phyloP scores from a whole-genome alignment of 1,140 invertebrate species.

The Drosophila murphyi region DNA sequence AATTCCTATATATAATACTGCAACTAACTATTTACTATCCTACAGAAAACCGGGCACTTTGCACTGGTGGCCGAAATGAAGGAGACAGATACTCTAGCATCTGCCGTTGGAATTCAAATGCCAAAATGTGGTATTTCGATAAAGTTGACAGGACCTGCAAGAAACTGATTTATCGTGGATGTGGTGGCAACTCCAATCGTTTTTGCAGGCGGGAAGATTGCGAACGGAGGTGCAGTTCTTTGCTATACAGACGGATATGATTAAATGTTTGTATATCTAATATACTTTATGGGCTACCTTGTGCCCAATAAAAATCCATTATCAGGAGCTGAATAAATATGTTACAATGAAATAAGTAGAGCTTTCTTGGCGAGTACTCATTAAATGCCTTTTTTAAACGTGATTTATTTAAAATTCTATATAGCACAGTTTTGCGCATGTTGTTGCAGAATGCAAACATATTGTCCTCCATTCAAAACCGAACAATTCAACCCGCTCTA shows the following conservation, averaged over 20 bases:
- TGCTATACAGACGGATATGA: neutral
- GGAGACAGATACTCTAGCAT: neutral
- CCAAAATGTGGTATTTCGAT: conserved; percentile 1
- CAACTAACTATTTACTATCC: too few species aligned
- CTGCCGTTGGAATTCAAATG: neutral
- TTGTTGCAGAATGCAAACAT: neutral
- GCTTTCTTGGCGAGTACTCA: too few species aligned
- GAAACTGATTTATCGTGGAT: conserved; percentile 4
- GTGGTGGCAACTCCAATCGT: conserved; percentile 17
- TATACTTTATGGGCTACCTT: too few species aligned
- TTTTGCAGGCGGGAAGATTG: neutral
- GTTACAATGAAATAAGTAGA: too few species aligned
- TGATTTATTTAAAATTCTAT: too few species aligned
- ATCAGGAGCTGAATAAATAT: too few species aligned
- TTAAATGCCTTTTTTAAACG: too few species aligned
- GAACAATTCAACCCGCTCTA: neutral
- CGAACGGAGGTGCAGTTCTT: neutral
- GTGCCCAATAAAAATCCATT: too few species aligned
- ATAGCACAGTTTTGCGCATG: too few species aligned
- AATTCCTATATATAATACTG: too few species aligned
- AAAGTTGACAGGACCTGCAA: neutral
- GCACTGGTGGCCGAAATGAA: neutral
- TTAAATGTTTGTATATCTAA: too few species aligned
- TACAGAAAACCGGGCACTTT: neutral
- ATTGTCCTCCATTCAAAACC: neutral